These are phyloP conservation scores for Pseudorhiza aurosa DNA, from an alignment of 30 jellyfish, hydroid and myxozoan species.

Conservation along the genomic window DNA sequence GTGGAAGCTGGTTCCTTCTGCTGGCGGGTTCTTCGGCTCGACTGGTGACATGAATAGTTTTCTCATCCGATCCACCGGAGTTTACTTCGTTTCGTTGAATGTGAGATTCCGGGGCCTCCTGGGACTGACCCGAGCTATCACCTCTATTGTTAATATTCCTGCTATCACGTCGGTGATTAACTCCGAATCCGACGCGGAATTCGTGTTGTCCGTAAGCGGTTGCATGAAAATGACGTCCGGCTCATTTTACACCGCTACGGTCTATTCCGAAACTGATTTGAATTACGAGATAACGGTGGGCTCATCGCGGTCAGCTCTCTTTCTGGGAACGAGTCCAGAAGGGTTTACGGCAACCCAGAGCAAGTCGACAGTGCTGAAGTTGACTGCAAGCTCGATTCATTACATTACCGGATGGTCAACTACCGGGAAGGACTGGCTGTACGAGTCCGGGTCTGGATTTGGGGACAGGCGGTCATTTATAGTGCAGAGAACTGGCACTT, in stretches of 20 bases:
- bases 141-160: slow-evolving; percentile 74
- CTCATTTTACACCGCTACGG: slow-evolving; percentile 68
- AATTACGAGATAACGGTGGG: slow-evolving; percentile 43
- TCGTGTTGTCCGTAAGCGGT: slow-evolving; percentile 76
- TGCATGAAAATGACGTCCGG: slow-evolving; percentile 73
- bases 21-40: slow-evolving; percentile 68
- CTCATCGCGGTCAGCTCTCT: slow-evolving; percentile 70
- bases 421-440: slow-evolving; percentile 84
- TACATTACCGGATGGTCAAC: slow-evolving; percentile 77
- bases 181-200: slow-evolving; percentile 1
- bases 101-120: slow-evolving; percentile 48
- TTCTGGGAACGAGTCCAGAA: slow-evolving; percentile 54
- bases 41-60: slow-evolving; percentile 55
- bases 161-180: slow-evolving; percentile 46
- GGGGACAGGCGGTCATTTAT: slow-evolving; percentile 46
- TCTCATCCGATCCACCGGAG: slow-evolving; percentile 44
- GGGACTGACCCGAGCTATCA: slow-evolving; percentile 66
- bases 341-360: slow-evolving; percentile 88
- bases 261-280: slow-evolving; percentile 69
- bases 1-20: slow-evolving; percentile 61
- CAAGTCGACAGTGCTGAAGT: slow-evolving; percentile 2
- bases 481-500: slow-evolving; percentile 75
- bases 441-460: slow-evolving; percentile 72
- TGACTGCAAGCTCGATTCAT: slow-evolving; percentile 6
- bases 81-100: slow-evolving; percentile 70